phyloP scores from a whole-genome alignment of 2,888 invertebrate genomes.

The Tillus elongatus region DNA sequence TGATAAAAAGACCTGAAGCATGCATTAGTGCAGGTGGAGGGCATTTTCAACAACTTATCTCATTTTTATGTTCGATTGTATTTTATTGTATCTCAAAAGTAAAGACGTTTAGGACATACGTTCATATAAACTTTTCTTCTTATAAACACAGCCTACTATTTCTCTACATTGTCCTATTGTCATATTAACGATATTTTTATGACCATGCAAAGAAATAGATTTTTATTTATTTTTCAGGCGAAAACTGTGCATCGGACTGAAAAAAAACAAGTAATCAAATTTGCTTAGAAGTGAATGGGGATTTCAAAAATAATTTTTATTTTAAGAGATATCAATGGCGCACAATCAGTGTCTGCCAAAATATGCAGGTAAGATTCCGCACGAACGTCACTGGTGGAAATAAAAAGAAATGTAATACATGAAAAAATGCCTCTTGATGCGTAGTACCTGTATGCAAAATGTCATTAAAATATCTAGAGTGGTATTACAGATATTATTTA shows the following conservation, averaged over 20 bases:
- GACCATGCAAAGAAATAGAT: too few relatives aligned
- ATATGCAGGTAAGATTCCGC: constrained; percentile 2
- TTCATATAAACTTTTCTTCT: too few relatives aligned
- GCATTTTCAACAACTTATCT: constrained; percentile 2
- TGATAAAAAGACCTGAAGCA: neutral
- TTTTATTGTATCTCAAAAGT: constrained; percentile 3
- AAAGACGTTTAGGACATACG: too few relatives aligned
- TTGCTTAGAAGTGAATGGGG: constrained; percentile 1
- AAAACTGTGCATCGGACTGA: constrained; percentile 2
- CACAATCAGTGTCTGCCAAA: constrained; percentile 3
- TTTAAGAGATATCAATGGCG: neutral
- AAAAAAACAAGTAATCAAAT: constrained; percentile 1
- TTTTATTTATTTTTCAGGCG: constrained; percentile 3
- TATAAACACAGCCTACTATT: constrained; percentile 3
- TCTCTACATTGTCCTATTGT: constrained; percentile 1
- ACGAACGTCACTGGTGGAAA: neutral
- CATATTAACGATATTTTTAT: neutral
- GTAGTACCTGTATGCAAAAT: neutral
- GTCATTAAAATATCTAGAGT: constrained; percentile 1
- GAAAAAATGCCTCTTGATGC: constrained; percentile 3
- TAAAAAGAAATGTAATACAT: neutral
- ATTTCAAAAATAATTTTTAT: neutral
- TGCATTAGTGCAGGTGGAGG: constrained; percentile 2
- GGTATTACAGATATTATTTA: constrained; percentile 1
- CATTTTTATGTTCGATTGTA: neutral